Conservation (phyloP, 2,797 vertebrate species). For the Sebastes kiyomatsui region DNA sequence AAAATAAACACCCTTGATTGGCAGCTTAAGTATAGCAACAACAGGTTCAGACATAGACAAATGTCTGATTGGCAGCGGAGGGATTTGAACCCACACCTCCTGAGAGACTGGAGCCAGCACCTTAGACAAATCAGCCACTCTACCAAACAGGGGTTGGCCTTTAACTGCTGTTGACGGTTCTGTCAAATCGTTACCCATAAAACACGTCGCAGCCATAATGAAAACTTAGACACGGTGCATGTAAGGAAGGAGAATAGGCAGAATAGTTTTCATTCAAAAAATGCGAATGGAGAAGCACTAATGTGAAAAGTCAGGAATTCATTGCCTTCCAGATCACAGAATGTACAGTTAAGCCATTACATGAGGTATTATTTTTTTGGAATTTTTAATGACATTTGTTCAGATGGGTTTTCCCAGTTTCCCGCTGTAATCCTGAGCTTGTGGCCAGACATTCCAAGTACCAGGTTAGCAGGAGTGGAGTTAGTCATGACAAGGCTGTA, state of each 20-base stretch:
- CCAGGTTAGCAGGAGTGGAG: background rate
- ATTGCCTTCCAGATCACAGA: background rate
- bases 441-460: background rate
- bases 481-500: background rate
- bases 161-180: background rate
- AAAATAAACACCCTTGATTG: background rate
- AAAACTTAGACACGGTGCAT: background rate
- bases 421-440: background rate
- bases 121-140: background rate
- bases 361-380: background rate
- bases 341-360: background rate
- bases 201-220: background rate
- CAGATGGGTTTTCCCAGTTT: background rate
- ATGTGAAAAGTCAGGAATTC: background rate
- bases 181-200: background rate
- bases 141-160: background rate
- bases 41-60: background rate
- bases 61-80: background rate
- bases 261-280: background rate
- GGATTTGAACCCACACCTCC: background rate
- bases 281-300: background rate
- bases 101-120: conserved; percentile 41
- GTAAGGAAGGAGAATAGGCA: background rate
- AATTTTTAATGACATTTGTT: background rate
- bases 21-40: background rate